These are phyloP conservation scores for Cherax quadricarinatus DNA, from an alignment of 1,140 invertebrate species.

Conservation along the genomic window DNA sequence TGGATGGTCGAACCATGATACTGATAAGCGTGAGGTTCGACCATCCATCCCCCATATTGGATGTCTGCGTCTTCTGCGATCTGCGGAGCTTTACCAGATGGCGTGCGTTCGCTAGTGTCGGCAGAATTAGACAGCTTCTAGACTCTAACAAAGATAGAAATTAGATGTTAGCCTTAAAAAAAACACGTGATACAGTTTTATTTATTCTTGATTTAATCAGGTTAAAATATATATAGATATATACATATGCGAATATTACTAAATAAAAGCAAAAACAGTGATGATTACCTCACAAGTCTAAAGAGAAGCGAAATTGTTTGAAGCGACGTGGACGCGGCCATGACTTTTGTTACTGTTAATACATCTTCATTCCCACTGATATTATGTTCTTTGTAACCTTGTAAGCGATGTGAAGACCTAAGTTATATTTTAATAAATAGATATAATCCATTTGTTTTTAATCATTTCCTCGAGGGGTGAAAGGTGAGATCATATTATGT, in stretches of 20 bases:
- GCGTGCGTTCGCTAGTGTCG: slow-evolving; percentile 39
- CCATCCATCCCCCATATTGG: background rate
- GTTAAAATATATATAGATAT: background rate
- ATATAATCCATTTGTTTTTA: slow-evolving; percentile 31
- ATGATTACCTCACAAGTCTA: slow-evolving; percentile 7
- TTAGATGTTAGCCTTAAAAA: slow-evolving; percentile 32
- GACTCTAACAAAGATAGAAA: slow-evolving; percentile 26
- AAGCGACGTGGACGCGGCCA: slow-evolving; percentile 28
- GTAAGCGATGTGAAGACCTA: slow-evolving; percentile 66
- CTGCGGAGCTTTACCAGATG: slow-evolving; percentile 30
- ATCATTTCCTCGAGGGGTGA: background rate
- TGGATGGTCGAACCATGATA: background rate
- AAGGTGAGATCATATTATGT: no score
- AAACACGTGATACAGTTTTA: background rate
- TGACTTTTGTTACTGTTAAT: slow-evolving; percentile 26
- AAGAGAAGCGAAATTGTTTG: slow-evolving; percentile 13
- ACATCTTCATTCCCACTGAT: slow-evolving; percentile 5
- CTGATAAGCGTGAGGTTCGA: background rate
- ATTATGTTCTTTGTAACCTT: slow-evolving; percentile 60
- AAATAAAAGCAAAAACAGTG: background rate
- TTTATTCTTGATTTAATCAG: slow-evolving; percentile 40
- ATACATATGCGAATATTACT: background rate
- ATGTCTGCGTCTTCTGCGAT: background rate
- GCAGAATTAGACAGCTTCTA: slow-evolving; percentile 30
- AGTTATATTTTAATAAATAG: slow-evolving; percentile 72